Percentiles rank a stretch among this genome's conserved stretches.
Conservation (phyloP, 2,888 invertebrate genomes). For the Erynnis tages region DNA sequence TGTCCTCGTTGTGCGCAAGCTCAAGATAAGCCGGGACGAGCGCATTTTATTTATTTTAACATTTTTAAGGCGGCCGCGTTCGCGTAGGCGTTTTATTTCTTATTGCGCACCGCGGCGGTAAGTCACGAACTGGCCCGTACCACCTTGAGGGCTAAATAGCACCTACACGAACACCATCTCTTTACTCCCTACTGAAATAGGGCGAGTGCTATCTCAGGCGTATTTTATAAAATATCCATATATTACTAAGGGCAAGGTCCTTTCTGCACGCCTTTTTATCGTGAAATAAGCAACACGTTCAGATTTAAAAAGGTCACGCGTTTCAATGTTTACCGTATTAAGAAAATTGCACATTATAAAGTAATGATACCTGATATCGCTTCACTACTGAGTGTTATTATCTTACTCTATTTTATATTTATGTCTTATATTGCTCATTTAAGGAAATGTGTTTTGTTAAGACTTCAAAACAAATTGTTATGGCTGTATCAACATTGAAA, state of each 20-base stretch:
- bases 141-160: constrained; percentile 79
- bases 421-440: too few species aligned
- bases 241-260: constrained; percentile 25
- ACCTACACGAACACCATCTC: constrained; percentile 54
- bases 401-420: too few species aligned
- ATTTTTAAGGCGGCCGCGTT: constrained; percentile 66
- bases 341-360: constrained; percentile 8
- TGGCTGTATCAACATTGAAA: too few species aligned
- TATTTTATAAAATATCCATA: constrained; percentile 25
- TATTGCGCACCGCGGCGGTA: constrained; percentile 65
- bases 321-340: constrained; percentile 15
- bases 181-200: constrained; percentile 33
- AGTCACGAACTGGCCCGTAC: constrained; percentile 73
- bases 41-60: constrained; percentile 81
- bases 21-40: constrained; percentile 74
- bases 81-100: constrained; percentile 58
- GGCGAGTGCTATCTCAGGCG: constrained; percentile 23
- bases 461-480: too few species aligned
- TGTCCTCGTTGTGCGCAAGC: constrained; percentile 63
- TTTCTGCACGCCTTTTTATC: constrained; percentile 25
- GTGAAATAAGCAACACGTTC: constrained; percentile 20
- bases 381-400: not conserved
- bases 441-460: too few species aligned
- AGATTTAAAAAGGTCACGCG: constrained; percentile 27
- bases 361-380: not conserved